A percentile compares a stretch with the other conserved stretches of the same genome.
Evolutionary conservation across 1,140 invertebrate species (phyloP).

Genomic region (Calliphora vicina): DNA sequence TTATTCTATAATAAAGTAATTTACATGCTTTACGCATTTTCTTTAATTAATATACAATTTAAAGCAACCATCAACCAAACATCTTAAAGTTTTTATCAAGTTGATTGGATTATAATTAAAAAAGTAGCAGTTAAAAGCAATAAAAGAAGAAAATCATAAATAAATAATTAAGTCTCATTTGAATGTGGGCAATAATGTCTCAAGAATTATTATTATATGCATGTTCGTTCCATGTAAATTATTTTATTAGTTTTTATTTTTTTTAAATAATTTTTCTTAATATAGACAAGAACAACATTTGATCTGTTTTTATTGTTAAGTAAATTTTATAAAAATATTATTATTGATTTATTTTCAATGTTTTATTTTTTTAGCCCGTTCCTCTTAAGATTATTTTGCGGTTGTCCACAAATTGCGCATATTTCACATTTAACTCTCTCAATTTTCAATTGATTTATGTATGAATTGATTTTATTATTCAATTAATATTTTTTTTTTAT

Average conservation of each 20-base stretch:
- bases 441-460: neutral
- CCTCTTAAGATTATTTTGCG: neutral
- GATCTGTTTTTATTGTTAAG: no score
- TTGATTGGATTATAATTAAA: neutral
- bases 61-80: neutral
- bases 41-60: neutral
- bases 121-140: neutral
- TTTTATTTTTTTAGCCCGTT: neutral
- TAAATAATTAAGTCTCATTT: neutral
- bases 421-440: neutral
- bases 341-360: neutral
- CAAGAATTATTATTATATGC: no score
- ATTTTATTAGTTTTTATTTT: no score
- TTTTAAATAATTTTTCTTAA: no score
- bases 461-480: neutral
- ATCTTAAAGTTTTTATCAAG: neutral
- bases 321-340: no score
- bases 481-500: neutral
- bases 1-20: neutral
- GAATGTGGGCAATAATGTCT: neutral
- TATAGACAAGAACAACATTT: no score
- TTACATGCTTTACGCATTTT: constrained; percentile 3
- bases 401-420: constrained; percentile 12
- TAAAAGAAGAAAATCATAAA: neutral
- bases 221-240: no score